Evolutionary conservation across 2,797 vertebrate genomes (phyloP).

Genomic region (Lophotriccus pileatus): DNA sequence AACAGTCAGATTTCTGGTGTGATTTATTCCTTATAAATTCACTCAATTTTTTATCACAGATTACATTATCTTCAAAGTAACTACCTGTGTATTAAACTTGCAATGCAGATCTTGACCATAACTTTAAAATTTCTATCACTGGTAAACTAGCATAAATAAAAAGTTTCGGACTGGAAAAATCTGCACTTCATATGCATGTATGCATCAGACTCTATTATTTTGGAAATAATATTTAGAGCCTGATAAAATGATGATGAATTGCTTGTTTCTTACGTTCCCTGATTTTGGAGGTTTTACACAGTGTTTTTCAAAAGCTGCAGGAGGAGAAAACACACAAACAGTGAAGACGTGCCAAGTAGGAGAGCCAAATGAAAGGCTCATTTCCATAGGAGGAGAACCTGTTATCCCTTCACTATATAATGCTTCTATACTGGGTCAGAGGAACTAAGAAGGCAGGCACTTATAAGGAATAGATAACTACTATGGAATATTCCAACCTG

Average conservation of each 20-base stretch:
- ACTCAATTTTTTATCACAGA: background rate
- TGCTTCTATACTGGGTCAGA: background rate
- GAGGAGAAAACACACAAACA: background rate
- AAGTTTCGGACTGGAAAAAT: background rate
- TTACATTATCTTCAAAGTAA: background rate
- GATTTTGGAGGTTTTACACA: background rate
- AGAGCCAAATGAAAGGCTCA: background rate
- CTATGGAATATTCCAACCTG: background rate
- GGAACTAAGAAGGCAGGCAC: background rate
- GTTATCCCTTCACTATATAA: background rate
- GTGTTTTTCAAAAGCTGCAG: background rate
- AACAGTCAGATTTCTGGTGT: background rate
- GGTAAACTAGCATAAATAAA: background rate
- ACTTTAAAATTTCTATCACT: background rate
- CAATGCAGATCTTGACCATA: background rate
- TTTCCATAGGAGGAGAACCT: background rate
- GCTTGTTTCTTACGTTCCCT: background rate
- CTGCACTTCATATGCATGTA: background rate
- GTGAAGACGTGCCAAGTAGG: background rate
- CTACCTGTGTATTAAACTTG: background rate
- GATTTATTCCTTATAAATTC: constrained; percentile 36
- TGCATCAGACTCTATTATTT: background rate
- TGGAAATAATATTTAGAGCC: background rate
- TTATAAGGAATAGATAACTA: background rate
- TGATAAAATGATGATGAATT: background rate